phyloP scores from a whole-genome alignment of 2,888 invertebrate species.

The Sipha maydis region DNA sequence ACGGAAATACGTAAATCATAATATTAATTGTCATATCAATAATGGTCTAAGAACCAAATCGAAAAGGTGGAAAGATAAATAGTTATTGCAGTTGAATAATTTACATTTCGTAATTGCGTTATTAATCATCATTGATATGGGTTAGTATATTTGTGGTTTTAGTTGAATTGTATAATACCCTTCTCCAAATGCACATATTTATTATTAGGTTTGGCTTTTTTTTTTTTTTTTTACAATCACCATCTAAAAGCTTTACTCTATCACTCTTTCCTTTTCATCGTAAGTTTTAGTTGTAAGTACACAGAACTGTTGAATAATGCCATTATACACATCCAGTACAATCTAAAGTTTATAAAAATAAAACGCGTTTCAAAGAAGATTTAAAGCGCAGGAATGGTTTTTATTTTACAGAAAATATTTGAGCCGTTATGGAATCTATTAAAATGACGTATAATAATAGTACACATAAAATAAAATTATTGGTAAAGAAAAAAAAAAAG shows the following conservation, averaged over 20 bases:
- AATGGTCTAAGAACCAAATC: no score
- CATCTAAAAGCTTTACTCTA: neutral
- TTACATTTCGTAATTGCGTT: no score
- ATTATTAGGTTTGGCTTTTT: neutral
- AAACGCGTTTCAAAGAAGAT: neutral
- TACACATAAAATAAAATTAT: neutral
- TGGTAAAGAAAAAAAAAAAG: neutral
- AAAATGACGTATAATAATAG: neutral
- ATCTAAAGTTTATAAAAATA: neutral
- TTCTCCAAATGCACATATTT: neutral
- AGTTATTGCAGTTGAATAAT: no score
- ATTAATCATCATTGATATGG: no score
- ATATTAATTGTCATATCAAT: no score
- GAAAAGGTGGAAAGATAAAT: no score
- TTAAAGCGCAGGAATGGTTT: neutral
- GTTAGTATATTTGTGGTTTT: neutral
- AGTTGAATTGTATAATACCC: neutral
- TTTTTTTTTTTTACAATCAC: neutral
- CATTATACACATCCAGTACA: neutral
- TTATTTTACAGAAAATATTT: neutral
- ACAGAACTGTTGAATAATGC: neutral
- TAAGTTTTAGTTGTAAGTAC: neutral
- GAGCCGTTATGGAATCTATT: neutral
- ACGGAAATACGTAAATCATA: no score
- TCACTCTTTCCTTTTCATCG: neutral